These are phyloP conservation scores for Phalacrocorax aristotelis DNA, from an alignment of 2,113 vertebrate genomes.

Conservation along the genomic window DNA sequence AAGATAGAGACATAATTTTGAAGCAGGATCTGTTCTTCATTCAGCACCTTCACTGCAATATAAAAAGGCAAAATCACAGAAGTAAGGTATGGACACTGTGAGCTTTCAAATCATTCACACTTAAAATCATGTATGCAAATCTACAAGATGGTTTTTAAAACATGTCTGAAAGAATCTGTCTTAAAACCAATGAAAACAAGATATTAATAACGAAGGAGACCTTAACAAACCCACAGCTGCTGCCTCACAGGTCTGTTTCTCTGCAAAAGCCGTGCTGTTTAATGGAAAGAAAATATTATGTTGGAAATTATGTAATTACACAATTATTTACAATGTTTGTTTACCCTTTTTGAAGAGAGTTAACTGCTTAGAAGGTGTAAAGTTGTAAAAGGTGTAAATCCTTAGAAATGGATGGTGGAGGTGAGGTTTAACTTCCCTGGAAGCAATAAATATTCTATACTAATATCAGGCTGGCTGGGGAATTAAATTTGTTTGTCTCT, in stretches of 20 bases:
- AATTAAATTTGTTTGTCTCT: background rate
- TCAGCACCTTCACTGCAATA: background rate
- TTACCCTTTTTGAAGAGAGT: conserved; percentile 6
- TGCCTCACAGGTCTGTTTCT: background rate
- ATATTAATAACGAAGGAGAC: background rate
- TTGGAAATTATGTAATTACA: background rate
- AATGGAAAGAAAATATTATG: conserved; percentile 23
- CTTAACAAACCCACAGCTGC: background rate
- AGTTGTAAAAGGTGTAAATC: background rate
- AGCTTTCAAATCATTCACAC: background rate
- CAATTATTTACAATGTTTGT: conserved; percentile 16
- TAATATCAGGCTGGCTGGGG: background rate
- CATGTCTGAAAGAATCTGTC: background rate
- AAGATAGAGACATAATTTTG: background rate
- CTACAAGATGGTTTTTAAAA: background rate
- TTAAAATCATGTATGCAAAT: background rate
- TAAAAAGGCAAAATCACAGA: background rate
- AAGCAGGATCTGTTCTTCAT: background rate
- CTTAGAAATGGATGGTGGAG: background rate
- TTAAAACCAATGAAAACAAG: background rate
- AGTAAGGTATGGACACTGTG: background rate
- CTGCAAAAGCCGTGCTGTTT: conserved; percentile 21
- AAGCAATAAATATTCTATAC: background rate
- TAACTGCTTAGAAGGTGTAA: conserved; percentile 19
- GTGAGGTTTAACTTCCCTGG: background rate